phyloP scores from a whole-genome alignment of 2,888 invertebrate genomes.

The Tuberolachnus salignus region DNA sequence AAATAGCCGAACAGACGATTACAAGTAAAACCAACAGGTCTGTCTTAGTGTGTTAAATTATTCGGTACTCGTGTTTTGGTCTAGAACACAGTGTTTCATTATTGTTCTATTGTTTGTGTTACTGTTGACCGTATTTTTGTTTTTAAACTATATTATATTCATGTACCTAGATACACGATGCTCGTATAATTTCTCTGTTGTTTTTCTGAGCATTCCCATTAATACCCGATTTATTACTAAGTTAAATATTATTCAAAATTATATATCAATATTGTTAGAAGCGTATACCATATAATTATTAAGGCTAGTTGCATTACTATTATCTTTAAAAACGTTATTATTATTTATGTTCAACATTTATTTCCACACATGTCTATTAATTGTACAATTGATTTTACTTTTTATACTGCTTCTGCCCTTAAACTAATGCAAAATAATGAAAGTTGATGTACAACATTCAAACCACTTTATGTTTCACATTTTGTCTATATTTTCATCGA shows the following conservation, averaged over 20 bases:
- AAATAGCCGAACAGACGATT: constrained; percentile 81
- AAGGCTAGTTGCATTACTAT: neutral
- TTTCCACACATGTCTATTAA: constrained; percentile 5
- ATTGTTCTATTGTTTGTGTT: neutral
- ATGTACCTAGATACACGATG: neutral
- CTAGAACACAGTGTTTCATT: neutral
- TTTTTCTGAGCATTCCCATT: too few species aligned
- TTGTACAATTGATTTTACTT: neutral
- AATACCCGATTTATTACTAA: neutral
- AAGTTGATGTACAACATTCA: neutral
- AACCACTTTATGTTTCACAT: neutral
- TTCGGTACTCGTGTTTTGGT: neutral
- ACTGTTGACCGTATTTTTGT: neutral
- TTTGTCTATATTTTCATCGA: neutral
- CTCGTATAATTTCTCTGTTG: neutral
- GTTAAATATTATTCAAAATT: too few species aligned
- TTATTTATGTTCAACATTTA: neutral
- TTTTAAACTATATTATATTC: neutral
- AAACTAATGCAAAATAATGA: neutral
- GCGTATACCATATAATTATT: neutral
- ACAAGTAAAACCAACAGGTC: constrained; percentile 76
- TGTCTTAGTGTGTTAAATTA: constrained; percentile 57
- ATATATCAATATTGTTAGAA: neutral
- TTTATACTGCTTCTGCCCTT: constrained; percentile 5
- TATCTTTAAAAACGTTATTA: neutral